Percentiles rank a stretch among this genome's conserved stretches.
Conservation (phyloP, 2,113 vertebrate genomes). For the Columbina picui region DNA sequence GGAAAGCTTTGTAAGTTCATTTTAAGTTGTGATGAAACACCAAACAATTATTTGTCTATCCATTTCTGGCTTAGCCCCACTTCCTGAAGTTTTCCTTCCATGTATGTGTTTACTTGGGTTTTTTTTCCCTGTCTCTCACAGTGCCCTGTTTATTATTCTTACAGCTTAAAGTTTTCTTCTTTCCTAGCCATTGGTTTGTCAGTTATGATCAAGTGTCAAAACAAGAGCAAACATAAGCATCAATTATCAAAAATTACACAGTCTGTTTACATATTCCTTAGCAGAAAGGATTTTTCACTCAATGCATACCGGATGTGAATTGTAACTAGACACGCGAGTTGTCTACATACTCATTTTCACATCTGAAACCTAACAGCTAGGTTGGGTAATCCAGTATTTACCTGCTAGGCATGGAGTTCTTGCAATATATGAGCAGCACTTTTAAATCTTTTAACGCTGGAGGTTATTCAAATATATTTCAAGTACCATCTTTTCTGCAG, state of each 20-base stretch:
- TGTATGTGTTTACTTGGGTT: background rate
- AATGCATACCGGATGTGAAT: background rate
- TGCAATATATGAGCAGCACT: background rate
- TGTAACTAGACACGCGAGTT: background rate
- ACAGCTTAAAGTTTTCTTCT: background rate
- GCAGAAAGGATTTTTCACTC: constrained; percentile 10
- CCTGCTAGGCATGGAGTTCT: constrained; percentile 8
- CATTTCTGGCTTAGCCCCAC: background rate
- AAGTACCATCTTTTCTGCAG: background rate
- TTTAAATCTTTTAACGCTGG: constrained; percentile 22
- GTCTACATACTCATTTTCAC: constrained; percentile 5
- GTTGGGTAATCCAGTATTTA: constrained; percentile 33
- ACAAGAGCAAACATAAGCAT: constrained; percentile 12
- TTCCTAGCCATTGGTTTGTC: background rate
- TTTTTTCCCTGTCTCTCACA: background rate
- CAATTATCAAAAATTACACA: constrained; percentile 20
- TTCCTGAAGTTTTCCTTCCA: background rate
- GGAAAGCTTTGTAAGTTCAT: background rate
- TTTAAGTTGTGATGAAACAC: background rate
- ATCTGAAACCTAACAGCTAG: background rate
- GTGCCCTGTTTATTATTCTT: constrained; percentile 32
- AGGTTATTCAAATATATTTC: background rate
- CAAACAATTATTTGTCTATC: background rate
- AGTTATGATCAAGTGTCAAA: constrained; percentile 21
- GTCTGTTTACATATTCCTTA: constrained; percentile 12